Evolutionary conservation across 64 coral and sea anemone genomes (phyloP).

Genomic region (Pocillopora verrucosa): DNA sequence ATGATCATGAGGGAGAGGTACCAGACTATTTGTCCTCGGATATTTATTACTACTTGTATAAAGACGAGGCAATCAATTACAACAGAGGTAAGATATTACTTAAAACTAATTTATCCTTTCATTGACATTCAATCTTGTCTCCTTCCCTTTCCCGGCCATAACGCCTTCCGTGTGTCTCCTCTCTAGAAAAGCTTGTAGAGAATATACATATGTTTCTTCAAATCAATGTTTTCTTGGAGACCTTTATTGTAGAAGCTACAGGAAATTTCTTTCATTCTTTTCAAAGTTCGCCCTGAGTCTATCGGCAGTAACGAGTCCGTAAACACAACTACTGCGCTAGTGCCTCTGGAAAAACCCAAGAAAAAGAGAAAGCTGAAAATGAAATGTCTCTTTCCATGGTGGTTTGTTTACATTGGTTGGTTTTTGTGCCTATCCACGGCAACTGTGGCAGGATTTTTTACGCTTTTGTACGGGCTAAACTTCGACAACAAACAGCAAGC

Average conservation of each 20-base stretch:
- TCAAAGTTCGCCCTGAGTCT: neutral
- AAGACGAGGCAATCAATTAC: slow-evolving; percentile 16
- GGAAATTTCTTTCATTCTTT: neutral
- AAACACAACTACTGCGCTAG: neutral
- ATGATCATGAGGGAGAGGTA: neutral
- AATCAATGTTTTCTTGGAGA: too few species aligned
- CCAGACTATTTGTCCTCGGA: slow-evolving; percentile 67
- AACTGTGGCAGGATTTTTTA: slow-evolving; percentile 61
- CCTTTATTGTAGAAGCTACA: neutral
- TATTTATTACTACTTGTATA: slow-evolving; percentile 34
- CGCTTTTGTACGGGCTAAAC: slow-evolving; percentile 67
- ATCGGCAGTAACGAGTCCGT: neutral
- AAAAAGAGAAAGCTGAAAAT: slow-evolving; percentile 7
- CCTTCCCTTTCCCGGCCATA: neutral
- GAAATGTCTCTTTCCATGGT: slow-evolving; percentile 80
- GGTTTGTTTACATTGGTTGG: slow-evolving; percentile 93
- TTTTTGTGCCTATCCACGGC: slow-evolving; percentile 61
- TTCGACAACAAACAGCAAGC: slow-evolving; percentile 64
- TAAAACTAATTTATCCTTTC: too few species aligned
- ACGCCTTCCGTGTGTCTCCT: too few species aligned
- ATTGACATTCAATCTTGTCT: neutral
- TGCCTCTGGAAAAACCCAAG: slow-evolving; percentile 30
- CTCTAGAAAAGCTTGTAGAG: too few species aligned
- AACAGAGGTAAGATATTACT: neutral
- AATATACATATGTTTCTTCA: too few species aligned